Evolutionary conservation across 2,888 invertebrate species (phyloP).

Genomic region (Dicyrtomina minuta): DNA sequence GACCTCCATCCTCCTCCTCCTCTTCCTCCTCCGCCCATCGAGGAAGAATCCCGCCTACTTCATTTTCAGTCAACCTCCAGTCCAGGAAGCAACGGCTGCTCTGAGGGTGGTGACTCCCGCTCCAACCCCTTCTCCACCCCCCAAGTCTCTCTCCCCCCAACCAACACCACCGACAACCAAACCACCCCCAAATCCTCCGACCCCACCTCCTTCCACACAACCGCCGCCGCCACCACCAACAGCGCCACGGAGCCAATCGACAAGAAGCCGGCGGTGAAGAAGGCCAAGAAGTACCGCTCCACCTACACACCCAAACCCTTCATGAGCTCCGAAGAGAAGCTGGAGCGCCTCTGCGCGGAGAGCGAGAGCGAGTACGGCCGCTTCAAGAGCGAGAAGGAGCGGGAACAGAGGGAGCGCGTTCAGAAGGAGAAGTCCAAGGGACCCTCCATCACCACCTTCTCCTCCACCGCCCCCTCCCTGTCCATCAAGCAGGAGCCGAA

Average conservation of each 20-base stretch:
- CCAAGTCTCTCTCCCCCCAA: background rate
- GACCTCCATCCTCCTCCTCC: background rate
- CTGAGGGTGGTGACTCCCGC: conserved; percentile 17
- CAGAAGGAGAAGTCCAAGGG: background rate
- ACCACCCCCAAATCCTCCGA: background rate
- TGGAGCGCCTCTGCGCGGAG: conserved; percentile 27
- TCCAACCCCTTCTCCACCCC: background rate
- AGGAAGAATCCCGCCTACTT: background rate
- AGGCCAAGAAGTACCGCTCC: conserved; percentile 24
- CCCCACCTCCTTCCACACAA: background rate
- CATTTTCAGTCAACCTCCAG: background rate
- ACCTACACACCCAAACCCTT: conserved; percentile 14
- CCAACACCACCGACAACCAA: background rate
- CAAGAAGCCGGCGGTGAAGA: conserved; percentile 33
- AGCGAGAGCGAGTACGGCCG: conserved; percentile 25
- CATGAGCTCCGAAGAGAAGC: conserved; percentile 24
- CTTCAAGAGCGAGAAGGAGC: conserved; percentile 11
- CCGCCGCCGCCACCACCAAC: background rate
- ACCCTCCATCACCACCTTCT: too few relatives aligned
- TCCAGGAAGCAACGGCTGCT: background rate
- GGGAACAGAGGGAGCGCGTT: background rate
- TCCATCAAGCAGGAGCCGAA: too few relatives aligned
- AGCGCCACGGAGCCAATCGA: background rate
- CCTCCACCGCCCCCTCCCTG: too few relatives aligned
- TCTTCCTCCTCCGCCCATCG: background rate